Conservation (phyloP, 2,797 vertebrate genomes). For the Rhinichthys osculus region DNA sequence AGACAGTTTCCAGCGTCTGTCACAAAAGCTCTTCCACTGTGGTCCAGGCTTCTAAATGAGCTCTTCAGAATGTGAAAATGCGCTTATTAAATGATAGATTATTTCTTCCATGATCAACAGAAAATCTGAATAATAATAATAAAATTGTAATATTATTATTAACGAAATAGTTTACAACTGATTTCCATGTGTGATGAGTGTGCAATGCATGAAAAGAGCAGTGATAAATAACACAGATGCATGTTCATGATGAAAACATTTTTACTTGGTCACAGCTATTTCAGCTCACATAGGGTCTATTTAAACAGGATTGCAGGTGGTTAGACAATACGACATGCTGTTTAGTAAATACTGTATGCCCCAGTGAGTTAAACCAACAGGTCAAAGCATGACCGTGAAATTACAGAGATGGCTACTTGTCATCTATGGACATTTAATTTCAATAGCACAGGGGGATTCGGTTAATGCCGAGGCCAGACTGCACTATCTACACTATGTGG, state of each 20-base stretch:
- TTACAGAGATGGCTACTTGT: conserved; percentile 23
- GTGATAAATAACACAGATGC: background rate
- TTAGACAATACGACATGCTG: background rate
- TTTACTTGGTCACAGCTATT: background rate
- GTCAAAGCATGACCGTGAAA: conserved; percentile 33
- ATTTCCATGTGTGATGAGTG: background rate
- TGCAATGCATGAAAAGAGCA: background rate
- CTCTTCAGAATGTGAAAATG: background rate
- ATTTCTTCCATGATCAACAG: background rate
- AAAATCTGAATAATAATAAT: background rate
- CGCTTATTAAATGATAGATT: background rate
- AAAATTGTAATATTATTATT: background rate
- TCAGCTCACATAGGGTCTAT: background rate
- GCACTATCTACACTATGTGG: conserved; percentile 73
- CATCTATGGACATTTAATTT: conserved; percentile 67
- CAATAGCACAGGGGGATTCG: conserved; percentile 57
- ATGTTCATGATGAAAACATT: background rate
- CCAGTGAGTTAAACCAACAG: conserved; percentile 39
- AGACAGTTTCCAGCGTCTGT: background rate
- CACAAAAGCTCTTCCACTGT: background rate
- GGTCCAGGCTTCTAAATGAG: background rate
- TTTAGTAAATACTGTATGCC: background rate
- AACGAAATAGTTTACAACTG: background rate
- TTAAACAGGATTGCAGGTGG: background rate
- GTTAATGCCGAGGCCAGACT: conserved; percentile 56